phyloP scores from a whole-genome alignment of 2,888 invertebrate species.

The Cataglyphis altisquamis region DNA sequence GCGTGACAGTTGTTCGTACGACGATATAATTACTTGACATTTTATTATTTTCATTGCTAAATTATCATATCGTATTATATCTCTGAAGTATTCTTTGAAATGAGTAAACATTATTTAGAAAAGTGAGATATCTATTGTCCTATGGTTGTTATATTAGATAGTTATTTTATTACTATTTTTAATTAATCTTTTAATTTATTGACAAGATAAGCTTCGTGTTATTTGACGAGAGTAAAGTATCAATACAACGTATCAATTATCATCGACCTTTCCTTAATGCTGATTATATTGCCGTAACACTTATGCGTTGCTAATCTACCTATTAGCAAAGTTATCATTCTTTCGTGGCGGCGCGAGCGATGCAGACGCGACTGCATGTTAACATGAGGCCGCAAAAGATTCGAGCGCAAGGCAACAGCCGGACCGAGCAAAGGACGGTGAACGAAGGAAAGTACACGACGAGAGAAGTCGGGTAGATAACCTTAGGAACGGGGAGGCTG shows the following conservation, averaged over 20 bases:
- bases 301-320: conserved; percentile 30
- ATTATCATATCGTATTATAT: not conserved
- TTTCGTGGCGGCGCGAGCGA: conserved; percentile 19
- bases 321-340: conserved; percentile 47
- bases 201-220: not conserved
- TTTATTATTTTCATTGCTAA: not conserved
- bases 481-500: conserved; percentile 40
- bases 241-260: conserved; percentile 40
- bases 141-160: not conserved
- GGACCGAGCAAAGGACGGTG: conserved; percentile 45
- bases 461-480: conserved; percentile 61
- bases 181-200: conserved; percentile 21
- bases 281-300: conserved; percentile 42
- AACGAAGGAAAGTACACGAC: conserved; percentile 49
- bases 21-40: not conserved
- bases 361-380: not conserved
- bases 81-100: not conserved
- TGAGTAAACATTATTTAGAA: not conserved
- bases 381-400: conserved; percentile 27
- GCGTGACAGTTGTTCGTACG: not conserved
- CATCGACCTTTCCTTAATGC: conserved; percentile 32
- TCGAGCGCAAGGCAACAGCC: conserved; percentile 15
- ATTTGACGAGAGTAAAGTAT: not conserved
- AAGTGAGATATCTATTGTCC: not conserved
- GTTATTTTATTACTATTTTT: conserved; percentile 13